Percentiles rank a stretch among this genome's conserved stretches.
phyloP scores from a whole-genome alignment of 2,797 vertebrate species.

The Catostomus latipinnis region DNA sequence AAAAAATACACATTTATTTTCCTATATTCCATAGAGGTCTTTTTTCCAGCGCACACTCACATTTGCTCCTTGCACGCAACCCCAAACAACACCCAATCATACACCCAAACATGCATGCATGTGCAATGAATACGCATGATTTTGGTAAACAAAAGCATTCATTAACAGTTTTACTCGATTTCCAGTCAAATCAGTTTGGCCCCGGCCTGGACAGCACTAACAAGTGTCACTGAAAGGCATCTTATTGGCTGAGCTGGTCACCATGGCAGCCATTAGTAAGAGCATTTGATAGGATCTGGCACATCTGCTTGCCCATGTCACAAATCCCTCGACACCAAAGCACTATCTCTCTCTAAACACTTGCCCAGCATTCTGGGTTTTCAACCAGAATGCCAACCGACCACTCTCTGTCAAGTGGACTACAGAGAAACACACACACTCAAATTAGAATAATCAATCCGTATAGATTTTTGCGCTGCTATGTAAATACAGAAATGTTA shows the following conservation, averaged over 20 bases:
- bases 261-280: slow-evolving; percentile 62
- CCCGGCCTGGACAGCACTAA: slow-evolving; percentile 35
- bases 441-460: slow-evolving; percentile 4
- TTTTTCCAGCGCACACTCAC: not conserved
- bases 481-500: slow-evolving; percentile 6
- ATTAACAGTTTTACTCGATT: slow-evolving; percentile 43
- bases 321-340: slow-evolving; percentile 54
- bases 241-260: slow-evolving; percentile 54
- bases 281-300: slow-evolving; percentile 53
- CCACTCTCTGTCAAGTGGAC: slow-evolving; percentile 33
- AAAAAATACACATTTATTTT: slow-evolving; percentile 50
- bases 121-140: slow-evolving; percentile 19
- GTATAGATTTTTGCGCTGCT: slow-evolving; percentile 2
- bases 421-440: slow-evolving; percentile 1
- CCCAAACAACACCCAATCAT: slow-evolving; percentile 16
- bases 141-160: slow-evolving; percentile 50
- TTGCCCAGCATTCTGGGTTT: slow-evolving; percentile 23
- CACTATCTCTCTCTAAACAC: slow-evolving; percentile 44
- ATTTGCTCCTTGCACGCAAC: not conserved
- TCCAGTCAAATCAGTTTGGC: slow-evolving; percentile 29
- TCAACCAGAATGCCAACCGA: slow-evolving; percentile 37
- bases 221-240: slow-evolving; percentile 31
- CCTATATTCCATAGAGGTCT: slow-evolving; percentile 26
- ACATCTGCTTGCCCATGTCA: slow-evolving; percentile 60
- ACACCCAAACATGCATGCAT: slow-evolving; percentile 13